These are phyloP conservation scores for Chloropsis cyanopogon DNA, from an alignment of 2,113 vertebrate species.

Conservation along the genomic window DNA sequence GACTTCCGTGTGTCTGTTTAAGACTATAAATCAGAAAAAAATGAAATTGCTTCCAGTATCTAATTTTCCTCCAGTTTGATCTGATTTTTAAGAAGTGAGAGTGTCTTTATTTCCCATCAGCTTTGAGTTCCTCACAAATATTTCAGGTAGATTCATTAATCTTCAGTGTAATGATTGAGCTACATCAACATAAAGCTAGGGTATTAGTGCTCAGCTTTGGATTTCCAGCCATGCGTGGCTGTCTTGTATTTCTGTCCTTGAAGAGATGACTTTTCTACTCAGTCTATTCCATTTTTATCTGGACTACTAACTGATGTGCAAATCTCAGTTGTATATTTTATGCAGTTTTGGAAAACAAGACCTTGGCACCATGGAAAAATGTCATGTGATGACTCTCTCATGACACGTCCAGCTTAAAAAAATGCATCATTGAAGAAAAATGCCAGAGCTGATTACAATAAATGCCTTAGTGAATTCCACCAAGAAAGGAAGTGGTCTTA, in stretches of 20 bases:
- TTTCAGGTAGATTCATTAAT: background rate
- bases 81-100: background rate
- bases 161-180: background rate
- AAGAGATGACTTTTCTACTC: background rate
- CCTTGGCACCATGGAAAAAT: background rate
- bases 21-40: background rate
- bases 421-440: background rate
- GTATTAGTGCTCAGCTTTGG: background rate
- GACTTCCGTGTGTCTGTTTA: background rate
- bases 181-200: background rate
- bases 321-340: background rate
- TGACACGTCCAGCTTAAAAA: background rate
- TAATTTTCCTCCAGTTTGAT: background rate
- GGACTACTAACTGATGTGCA: background rate
- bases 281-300: background rate
- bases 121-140: background rate
- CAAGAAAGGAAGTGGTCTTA: background rate
- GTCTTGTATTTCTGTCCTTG: background rate
- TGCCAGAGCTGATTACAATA: background rate
- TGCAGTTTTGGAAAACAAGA: background rate
- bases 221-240: background rate
- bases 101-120: background rate
- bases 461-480: background rate
- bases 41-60: background rate
- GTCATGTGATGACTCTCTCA: background rate